Conservation (phyloP, 2,113 vertebrate species). For the Caracal caracal region DNA sequence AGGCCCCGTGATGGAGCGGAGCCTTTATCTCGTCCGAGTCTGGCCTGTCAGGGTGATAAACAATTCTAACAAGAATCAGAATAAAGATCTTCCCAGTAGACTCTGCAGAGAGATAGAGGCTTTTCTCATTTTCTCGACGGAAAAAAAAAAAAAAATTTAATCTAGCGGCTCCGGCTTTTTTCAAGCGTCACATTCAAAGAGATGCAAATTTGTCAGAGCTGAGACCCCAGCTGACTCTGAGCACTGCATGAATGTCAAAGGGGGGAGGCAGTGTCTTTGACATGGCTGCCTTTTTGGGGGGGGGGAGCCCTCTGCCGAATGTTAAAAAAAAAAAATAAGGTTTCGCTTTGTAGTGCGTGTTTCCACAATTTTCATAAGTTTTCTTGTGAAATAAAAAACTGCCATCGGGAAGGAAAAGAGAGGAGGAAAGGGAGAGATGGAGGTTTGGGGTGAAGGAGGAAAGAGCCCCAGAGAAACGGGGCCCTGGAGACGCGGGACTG, state of each 20-base stretch:
- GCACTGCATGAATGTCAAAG: slow-evolving; percentile 94
- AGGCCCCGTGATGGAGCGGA: slow-evolving; percentile 98
- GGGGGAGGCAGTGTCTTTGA: slow-evolving; percentile 92
- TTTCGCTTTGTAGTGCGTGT: slow-evolving; percentile 88
- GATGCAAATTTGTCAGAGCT: slow-evolving; percentile 97
- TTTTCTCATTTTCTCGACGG: slow-evolving; percentile 99
- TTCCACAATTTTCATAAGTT: slow-evolving; percentile 92
- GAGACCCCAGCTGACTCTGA: slow-evolving; percentile 94
- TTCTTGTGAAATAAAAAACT: slow-evolving; percentile 89
- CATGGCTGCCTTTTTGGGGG: slow-evolving; percentile 90
- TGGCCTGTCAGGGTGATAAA: slow-evolving; percentile 99
- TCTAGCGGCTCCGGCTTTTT: slow-evolving; percentile 93
- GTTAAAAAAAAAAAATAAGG: slow-evolving; percentile 85
- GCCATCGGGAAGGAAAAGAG: slow-evolving; percentile 86
- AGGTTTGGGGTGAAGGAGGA: slow-evolving; percentile 68
- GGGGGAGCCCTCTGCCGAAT: slow-evolving; percentile 83
- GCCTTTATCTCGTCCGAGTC: slow-evolving; percentile 99
- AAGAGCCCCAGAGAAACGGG: slow-evolving; percentile 67
- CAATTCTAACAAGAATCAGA: slow-evolving; percentile 99
- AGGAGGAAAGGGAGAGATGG: slow-evolving; percentile 72
- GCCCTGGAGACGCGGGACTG: slow-evolving; percentile 71
- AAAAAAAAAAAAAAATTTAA: slow-evolving; percentile 96
- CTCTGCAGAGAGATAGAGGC: slow-evolving; percentile 95
- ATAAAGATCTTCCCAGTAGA: slow-evolving; percentile 99
- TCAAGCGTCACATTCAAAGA: slow-evolving; percentile 98